Evolutionary conservation across 2,113 vertebrate species (phyloP), one percentile per base, ranked within the genome.

Genomic region (Hippopotamus amphibius): DNA sequence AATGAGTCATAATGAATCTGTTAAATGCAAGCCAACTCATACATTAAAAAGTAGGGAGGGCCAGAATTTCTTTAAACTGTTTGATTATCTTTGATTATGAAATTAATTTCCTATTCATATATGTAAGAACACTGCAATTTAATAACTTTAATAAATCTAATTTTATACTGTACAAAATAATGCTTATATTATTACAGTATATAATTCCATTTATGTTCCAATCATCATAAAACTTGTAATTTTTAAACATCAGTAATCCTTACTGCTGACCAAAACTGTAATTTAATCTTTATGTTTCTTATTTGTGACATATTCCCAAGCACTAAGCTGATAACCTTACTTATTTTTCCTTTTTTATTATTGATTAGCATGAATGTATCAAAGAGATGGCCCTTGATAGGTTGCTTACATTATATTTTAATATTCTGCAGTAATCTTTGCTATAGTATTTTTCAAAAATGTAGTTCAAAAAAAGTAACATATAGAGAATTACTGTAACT

Each of bases 401-500:
- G 41, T 12, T 81, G 14, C 48, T 87, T 94, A 33, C 37, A 50
- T 24, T 92, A 93, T 93, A 59, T 43, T 77, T 68, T 74, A 90
- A 82, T 59, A 89, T 50, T 92, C 24, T 77, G 72, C 9, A 82
- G 53, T 79, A 83, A 74, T 48, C 10, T 59, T 48, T 61, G 93
- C 53, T 68, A 6, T 46, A 95, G 17, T 61, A 50, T 63, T 82
- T 71, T 81, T n/a, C 0, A 43, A 65, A 97, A 95, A 59, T 71
- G 11, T 8, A 82, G 8, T 68, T 95, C 87, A 55, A 92, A 68
- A 68, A 96, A 97, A 94, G 7, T 97, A 92, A 89, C 43, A 89
- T 97, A 93, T 97, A 5, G 41, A 95, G 77, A 98, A 94, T 61
- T 90, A 66, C 17, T 93, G 0, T 74, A 7, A 26, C 87, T 96